Base-by-base conservation (phyloP, 2,888 invertebrate species). In the Napeogenes sylphis region DNA sequence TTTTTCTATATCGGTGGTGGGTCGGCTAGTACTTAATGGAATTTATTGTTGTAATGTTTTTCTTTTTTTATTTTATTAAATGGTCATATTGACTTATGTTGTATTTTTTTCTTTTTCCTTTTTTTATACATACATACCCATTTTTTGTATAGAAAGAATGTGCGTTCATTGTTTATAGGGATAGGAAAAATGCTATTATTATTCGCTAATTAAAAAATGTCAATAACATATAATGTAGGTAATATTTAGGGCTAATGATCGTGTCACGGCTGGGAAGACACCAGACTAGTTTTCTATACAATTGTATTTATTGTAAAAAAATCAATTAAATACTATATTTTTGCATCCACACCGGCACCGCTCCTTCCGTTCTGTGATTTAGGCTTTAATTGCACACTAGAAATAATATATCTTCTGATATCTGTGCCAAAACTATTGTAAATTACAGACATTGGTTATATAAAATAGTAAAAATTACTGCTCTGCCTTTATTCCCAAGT, bases 351-450 rank as follows among this genome's bases (percentile, higher is more conserved):
- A 78, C 81, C 77, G 68, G 84, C 89, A 87, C 85, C 81, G 83
- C 83, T 80, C 82, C 83, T 85, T 86, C 83, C 79, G 83, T 85
- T 87, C 88, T 88, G 88, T 89, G 87, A 88, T 87, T 82, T 89
- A 88, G 87, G 83, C 84, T 83, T 87, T 83, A 82, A 78, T 68
- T 69, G 75, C 78, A 80, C 84, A 78, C 75, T 75, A 82, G 85
- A 79, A 59, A 73, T 76, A 72, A 78, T 73, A 75, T 74, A 71
- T 70, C 69, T 72, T 75, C 77, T 81, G 77, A 74, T 76, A 72
- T 81, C 83, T 87, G 89, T 89, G 89, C 89, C 89, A 89, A 88
- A 87, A 81, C 68, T 74, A 75, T 70, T 71, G 66, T 70, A 69
- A 71, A 69, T 69, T 73, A 71, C 68, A 69, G 55, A 68, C 67